Evolutionary conservation across 1,140 invertebrate species (phyloP).

Genomic region (Frieseomelitta varia): DNA sequence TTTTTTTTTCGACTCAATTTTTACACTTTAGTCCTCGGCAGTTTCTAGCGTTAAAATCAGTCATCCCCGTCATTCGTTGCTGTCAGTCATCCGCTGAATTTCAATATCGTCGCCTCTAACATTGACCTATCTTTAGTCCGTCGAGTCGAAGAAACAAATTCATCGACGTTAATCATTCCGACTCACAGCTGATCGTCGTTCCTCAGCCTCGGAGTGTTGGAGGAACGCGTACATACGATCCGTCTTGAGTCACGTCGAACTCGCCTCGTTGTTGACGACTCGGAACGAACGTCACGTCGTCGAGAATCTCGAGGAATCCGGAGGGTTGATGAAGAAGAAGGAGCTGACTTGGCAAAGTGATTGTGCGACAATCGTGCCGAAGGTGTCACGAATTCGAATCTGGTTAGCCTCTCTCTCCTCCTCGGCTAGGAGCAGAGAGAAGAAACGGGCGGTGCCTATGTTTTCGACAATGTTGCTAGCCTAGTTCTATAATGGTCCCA

Average conservation of each 20-base stretch:
- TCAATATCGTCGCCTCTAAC: too few species aligned
- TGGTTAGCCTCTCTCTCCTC: constrained; percentile 14
- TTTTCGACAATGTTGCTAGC: constrained; percentile 74
- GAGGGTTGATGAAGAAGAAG: background rate
- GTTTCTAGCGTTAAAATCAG: too few species aligned
- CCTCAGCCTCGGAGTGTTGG: too few species aligned
- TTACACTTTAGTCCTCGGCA: too few species aligned
- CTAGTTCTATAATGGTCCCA: constrained; percentile 75
- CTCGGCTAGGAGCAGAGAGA: background rate
- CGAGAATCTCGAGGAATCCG: background rate
- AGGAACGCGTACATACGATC: too few species aligned
- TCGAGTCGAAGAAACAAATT: background rate
- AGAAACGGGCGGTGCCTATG: constrained; percentile 51
- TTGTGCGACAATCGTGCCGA: constrained; percentile 47
- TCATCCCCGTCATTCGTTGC: too few species aligned
- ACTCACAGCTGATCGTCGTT: background rate
- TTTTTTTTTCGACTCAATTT: too few species aligned
- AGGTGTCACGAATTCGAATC: constrained; percentile 51
- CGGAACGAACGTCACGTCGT: background rate
- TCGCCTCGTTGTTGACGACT: too few species aligned
- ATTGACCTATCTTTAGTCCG: background rate
- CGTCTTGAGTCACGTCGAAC: too few species aligned
- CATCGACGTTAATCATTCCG: background rate
- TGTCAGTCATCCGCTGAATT: background rate
- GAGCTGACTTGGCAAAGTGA: constrained; percentile 41